These are phyloP conservation scores for Tetragonula clypearis DNA, from an alignment of 1,140 invertebrate species.

Conservation along the genomic window DNA sequence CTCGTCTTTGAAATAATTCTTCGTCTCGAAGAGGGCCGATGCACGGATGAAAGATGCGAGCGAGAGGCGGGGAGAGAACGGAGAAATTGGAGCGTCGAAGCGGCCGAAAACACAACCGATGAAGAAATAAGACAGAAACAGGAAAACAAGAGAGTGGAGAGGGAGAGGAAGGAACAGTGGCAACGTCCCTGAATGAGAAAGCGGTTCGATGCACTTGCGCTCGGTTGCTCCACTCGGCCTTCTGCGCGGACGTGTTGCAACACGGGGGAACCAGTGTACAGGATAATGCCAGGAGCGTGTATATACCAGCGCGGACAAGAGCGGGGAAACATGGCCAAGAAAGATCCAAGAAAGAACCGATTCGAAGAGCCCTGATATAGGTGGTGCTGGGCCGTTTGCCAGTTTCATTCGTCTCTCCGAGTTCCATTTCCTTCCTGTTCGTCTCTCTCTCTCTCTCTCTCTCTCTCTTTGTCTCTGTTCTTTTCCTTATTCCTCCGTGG, in stretches of 20 bases:
- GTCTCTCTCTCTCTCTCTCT: neutral
- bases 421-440: neutral
- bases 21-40: too few relatives aligned
- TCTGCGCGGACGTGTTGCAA: slow-evolving; percentile 38
- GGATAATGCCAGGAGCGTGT: slow-evolving; percentile 56
- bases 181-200: slow-evolving; percentile 61
- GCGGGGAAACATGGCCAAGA: slow-evolving; percentile 11
- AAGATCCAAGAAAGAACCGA: slow-evolving; percentile 29
- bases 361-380: slow-evolving; percentile 66
- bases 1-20: too few relatives aligned
- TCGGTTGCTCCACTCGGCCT: too few relatives aligned
- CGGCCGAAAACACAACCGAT: neutral
- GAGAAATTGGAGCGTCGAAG: neutral
- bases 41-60: too few relatives aligned
- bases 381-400: slow-evolving; percentile 61
- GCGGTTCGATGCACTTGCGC: slow-evolving; percentile 59
- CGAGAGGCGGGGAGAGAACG: neutral
- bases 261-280: slow-evolving; percentile 49
- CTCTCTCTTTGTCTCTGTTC: neutral
- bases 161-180: slow-evolving; percentile 8
- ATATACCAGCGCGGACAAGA: slow-evolving; percentile 28
- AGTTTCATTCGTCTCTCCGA: slow-evolving; percentile 30
- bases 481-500: neutral
- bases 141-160: neutral
- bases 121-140: neutral